Percentiles rank a stretch among this genome's conserved stretches.
Evolutionary conservation across 2,797 vertebrate species (phyloP).

Genomic region (Fratercula arctica): DNA sequence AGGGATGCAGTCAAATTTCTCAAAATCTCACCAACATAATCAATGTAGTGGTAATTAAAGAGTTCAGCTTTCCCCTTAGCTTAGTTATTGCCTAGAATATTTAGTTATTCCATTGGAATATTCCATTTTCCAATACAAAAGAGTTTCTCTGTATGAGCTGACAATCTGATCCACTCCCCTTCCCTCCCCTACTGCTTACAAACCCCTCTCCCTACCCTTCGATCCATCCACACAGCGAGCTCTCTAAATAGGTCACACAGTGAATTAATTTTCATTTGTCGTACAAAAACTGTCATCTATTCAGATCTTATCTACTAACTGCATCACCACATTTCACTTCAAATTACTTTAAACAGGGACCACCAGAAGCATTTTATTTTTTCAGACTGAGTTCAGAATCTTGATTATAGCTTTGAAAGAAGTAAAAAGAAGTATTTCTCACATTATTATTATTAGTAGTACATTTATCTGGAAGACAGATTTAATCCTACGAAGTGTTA

Average conservation of each 20-base stretch:
- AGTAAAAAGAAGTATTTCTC: slow-evolving; percentile 17
- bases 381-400: not conserved
- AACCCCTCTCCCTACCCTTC: not conserved
- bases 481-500: slow-evolving; percentile 43
- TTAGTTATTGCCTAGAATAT: not conserved
- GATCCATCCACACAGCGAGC: not conserved
- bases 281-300: not conserved
- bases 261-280: slow-evolving; percentile 48
- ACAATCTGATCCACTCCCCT: not conserved
- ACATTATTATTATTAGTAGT: not conserved
- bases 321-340: not conserved
- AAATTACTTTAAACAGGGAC: not conserved
- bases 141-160: not conserved
- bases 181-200: not conserved
- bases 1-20: not conserved
- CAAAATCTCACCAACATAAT: not conserved
- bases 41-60: not conserved
- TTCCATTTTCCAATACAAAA: not conserved
- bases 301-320: slow-evolving; percentile 6
- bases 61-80: not conserved
- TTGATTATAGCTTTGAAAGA: slow-evolving; percentile 6
- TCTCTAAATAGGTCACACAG: slow-evolving; percentile 36
- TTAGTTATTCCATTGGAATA: not conserved
- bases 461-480: slow-evolving; percentile 41
- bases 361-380: slow-evolving; percentile 8